A percentile compares a stretch with the other conserved stretches of the same genome.
phyloP scores from a whole-genome alignment of 2,113 vertebrate species.

The Cyprinodon variegatus region DNA sequence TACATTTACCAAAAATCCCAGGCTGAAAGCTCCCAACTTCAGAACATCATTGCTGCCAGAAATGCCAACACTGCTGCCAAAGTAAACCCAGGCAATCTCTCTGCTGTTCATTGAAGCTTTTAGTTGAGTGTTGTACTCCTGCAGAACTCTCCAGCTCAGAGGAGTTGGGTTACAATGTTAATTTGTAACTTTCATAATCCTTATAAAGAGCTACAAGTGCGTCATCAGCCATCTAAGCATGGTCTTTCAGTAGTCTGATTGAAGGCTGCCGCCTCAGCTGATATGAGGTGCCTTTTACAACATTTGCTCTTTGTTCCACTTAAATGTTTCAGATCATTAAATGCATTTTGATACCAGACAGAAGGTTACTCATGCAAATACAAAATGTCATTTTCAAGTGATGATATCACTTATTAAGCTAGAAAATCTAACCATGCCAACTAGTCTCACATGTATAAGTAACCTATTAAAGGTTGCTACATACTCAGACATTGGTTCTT shows the following conservation, averaged over 20 bases:
- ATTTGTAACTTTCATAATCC: constrained; percentile 38
- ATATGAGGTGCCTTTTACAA: not conserved
- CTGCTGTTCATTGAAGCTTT: constrained; percentile 60
- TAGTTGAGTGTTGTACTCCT: constrained; percentile 51
- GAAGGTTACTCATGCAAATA: not conserved
- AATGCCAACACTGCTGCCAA: constrained; percentile 58
- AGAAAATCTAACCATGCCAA: too few species aligned
- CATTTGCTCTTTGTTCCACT: not conserved
- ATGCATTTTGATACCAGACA: not conserved
- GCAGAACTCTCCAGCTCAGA: constrained; percentile 25
- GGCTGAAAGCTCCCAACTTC: constrained; percentile 50
- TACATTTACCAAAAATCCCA: constrained; percentile 71
- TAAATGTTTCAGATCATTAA: not conserved
- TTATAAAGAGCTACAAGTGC: constrained; percentile 30
- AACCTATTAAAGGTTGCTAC: too few species aligned
- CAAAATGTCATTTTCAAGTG: not conserved
- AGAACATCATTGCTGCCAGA: constrained; percentile 42
- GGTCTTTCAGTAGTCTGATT: constrained; percentile 9
- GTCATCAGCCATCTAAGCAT: constrained; percentile 23
- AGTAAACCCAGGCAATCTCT: constrained; percentile 64
- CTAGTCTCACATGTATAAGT: too few species aligned
- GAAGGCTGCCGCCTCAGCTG: constrained; percentile 7
- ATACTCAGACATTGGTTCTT: too few species aligned
- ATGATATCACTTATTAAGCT: not conserved
- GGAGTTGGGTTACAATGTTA: constrained; percentile 20